Percentiles rank a stretch among this genome's conserved stretches.
phyloP scores from a whole-genome alignment of 2,113 vertebrate genomes.

The Pyrgilauda ruficollis region DNA sequence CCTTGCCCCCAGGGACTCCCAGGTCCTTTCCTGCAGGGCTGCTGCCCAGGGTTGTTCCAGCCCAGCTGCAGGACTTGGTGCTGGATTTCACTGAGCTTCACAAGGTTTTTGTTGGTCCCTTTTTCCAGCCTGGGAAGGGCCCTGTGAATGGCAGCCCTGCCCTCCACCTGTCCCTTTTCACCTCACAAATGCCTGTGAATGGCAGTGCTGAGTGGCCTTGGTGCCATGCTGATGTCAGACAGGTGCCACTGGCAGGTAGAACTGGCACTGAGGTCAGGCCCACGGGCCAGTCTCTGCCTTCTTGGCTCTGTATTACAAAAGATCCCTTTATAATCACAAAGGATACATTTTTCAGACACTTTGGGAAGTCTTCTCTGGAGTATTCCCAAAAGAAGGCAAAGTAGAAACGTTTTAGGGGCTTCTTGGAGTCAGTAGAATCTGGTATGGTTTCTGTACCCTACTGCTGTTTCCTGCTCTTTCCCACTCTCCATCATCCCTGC shows the following conservation, averaged over 20 bases:
- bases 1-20: background rate
- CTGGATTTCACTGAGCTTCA: background rate
- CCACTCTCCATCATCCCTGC: background rate
- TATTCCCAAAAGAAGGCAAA: background rate
- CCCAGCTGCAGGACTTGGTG: background rate
- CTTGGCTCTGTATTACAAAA: background rate
- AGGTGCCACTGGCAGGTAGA: background rate
- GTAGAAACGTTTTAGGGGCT: background rate
- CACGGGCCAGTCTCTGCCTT: background rate
- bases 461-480: background rate
- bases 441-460: background rate
- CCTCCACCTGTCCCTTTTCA: background rate
- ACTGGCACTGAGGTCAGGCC: background rate
- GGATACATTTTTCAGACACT: background rate
- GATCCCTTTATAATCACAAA: background rate
- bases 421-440: background rate
- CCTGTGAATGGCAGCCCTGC: background rate
- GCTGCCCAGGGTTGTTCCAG: background rate
- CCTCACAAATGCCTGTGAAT: background rate
- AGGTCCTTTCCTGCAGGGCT: background rate
- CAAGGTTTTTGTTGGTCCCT: background rate
- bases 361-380: background rate
- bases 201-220: background rate
- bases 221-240: background rate
- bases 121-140: background rate